These are phyloP conservation scores for Cranoglanis bouderius DNA, from an alignment of 2,113 vertebrate species.

Conservation along the genomic window DNA sequence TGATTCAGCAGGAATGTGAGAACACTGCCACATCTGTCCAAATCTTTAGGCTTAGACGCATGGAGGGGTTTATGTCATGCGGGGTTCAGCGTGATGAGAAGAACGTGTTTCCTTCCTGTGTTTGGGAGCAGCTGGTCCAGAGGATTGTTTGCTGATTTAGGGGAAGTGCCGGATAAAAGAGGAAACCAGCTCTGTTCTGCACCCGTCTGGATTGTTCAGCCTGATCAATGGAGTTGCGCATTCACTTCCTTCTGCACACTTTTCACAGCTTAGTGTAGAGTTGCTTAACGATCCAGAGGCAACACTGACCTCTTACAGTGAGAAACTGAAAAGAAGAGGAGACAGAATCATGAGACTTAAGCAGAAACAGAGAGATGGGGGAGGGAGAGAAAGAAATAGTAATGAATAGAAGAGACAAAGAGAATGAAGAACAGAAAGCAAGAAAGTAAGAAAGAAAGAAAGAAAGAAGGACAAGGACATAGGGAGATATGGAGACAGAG, in stretches of 20 bases:
- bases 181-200: conserved; percentile 47
- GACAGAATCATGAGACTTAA: not conserved
- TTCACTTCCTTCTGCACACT: conserved; percentile 3
- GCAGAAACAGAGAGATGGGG: not conserved
- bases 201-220: conserved; percentile 41
- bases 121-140: conserved; percentile 47
- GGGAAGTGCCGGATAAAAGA: conserved; percentile 46
- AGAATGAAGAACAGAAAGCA: not conserved
- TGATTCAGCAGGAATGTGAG: conserved; percentile 5
- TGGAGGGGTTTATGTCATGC: conserved; percentile 24
- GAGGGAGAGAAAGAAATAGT: not conserved
- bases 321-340: not conserved
- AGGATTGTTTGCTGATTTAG: conserved; percentile 48
- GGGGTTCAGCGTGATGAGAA: conserved; percentile 23
- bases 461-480: not conserved
- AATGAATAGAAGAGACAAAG: not conserved
- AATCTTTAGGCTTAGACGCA: conserved; percentile 12
- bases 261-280: not conserved
- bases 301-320: not conserved
- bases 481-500: not conserved
- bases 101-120: conserved; percentile 51
- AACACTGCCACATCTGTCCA: conserved; percentile 15
- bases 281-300: not conserved
- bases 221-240: not conserved
- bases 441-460: not conserved